Conservation (phyloP, 2,113 vertebrate genomes). For the Ctenodactylus gundi region DNA sequence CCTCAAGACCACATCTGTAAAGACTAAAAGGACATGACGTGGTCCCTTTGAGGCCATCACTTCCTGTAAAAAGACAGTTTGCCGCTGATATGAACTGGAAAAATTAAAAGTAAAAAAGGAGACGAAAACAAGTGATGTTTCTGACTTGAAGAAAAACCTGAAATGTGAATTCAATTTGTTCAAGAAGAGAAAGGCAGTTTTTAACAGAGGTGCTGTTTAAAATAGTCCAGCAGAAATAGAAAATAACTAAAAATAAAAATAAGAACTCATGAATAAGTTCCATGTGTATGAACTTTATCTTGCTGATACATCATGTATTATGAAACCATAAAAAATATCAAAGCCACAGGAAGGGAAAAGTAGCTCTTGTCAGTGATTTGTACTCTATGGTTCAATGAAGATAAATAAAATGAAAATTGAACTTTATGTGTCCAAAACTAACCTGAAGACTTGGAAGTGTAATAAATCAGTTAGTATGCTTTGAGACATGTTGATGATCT, state of each 20-base stretch:
- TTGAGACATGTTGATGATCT: neutral
- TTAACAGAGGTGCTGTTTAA: conserved; percentile 15
- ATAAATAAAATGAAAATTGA: neutral
- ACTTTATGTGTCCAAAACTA: neutral
- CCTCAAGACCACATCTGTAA: neutral
- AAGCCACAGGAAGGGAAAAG: neutral
- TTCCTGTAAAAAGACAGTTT: neutral
- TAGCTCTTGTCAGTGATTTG: neutral
- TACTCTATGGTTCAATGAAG: neutral
- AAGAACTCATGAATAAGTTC: conserved; percentile 10
- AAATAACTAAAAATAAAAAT: conserved; percentile 24
- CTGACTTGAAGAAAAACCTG: neutral
- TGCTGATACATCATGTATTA: neutral
- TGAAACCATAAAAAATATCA: neutral
- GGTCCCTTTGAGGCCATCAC: neutral
- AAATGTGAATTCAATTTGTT: conserved; percentile 27
- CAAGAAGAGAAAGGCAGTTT: neutral
- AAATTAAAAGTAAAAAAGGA: neutral
- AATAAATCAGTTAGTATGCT: neutral
- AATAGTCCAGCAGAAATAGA: neutral
- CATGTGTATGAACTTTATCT: neutral
- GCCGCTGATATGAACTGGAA: neutral
- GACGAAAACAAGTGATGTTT: neutral
- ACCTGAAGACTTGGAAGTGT: neutral
- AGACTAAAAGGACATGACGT: neutral